Base-by-base conservation (phyloP, 2,113 vertebrate genomes). In the Pithys albifrons region DNA sequence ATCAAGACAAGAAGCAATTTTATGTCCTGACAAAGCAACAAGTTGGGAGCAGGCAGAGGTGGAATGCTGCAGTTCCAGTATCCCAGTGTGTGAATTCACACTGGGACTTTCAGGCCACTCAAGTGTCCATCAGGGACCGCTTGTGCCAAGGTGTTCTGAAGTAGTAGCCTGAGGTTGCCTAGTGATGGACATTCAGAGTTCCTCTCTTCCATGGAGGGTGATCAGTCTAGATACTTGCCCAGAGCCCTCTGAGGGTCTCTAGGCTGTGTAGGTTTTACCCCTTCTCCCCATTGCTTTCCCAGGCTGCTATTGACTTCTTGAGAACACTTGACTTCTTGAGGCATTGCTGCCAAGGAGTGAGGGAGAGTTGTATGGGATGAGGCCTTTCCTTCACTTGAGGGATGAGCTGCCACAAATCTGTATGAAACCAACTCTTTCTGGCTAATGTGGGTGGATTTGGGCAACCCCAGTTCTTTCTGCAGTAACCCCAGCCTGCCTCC, bases 321-420 rank as follows among this genome's bases (percentile, higher is more conserved):
- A 66, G 78, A 89, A 7, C 62, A 90, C 12, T 22, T 41, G 29
- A 64, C 24, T 75, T 75, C 11, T 61, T 41, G 29, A 66, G 49
- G 10, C 37, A 22, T 24, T 0, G 0, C 54, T 70, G 37, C 12
- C 37, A 4, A 83, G 57, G 58, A 51, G 33, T 6, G n/a, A 72
- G 28, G 45, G 55, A 84, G 88, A 31, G 46, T 43, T 67, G 29
- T 10, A 43, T 35, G 64, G 69, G 57, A 83, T 0, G 5, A 74
- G 61, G 35, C 29, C 37, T 84, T 89, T 77, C 59, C 33, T 55
- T 27, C 48, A 54, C 59, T 43, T 51, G 83, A 95, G 55, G 69
- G 77, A 84, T 22, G 37, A 65, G 25, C 46, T 88, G 65, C 27
- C 0, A 0, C 54, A 20, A 62, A 28, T 51, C 39, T 58, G 35